Evolutionary conservation across 2,888 invertebrate species (phyloP).

Genomic region (Agonopterix subpropinquella): DNA sequence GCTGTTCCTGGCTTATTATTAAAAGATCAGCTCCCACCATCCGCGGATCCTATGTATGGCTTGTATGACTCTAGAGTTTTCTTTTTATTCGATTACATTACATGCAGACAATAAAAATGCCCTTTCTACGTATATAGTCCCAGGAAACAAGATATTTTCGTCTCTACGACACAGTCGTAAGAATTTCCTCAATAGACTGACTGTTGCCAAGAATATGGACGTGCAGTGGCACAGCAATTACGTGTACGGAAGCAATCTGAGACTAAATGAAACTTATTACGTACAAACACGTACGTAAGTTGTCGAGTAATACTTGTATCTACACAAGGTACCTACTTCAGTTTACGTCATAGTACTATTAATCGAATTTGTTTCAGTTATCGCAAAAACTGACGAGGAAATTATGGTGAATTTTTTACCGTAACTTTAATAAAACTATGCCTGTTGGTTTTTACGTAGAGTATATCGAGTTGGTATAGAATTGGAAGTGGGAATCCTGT

Average conservation of each 20-base stretch:
- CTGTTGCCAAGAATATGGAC: slow-evolving; percentile 17
- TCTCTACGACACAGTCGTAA: too few species aligned
- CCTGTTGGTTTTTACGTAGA: too few species aligned
- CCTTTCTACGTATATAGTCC: slow-evolving; percentile 4
- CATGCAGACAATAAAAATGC: not conserved
- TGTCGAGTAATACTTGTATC: slow-evolving; percentile 28
- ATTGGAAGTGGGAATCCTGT: too few species aligned
- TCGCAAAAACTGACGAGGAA: too few species aligned
- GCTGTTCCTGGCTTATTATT: too few species aligned
- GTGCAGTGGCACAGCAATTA: slow-evolving; percentile 34
- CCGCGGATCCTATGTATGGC: too few species aligned
- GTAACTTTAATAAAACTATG: too few species aligned
- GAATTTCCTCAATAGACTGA: too few species aligned
- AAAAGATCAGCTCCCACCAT: too few species aligned
- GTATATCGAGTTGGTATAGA: too few species aligned
- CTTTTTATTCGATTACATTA: slow-evolving; percentile 28
- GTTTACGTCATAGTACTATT: slow-evolving; percentile 30
- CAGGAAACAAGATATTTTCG: too few species aligned
- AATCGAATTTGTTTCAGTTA: not conserved
- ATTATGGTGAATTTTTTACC: too few species aligned
- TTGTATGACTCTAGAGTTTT: not conserved
- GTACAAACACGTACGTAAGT: slow-evolving; percentile 32
- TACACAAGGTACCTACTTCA: slow-evolving; percentile 20
- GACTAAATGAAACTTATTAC: slow-evolving; percentile 44
- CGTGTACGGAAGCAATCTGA: slow-evolving; percentile 51